Conservation (phyloP, 2,888 invertebrate species). For the Agrilus mali region DNA sequence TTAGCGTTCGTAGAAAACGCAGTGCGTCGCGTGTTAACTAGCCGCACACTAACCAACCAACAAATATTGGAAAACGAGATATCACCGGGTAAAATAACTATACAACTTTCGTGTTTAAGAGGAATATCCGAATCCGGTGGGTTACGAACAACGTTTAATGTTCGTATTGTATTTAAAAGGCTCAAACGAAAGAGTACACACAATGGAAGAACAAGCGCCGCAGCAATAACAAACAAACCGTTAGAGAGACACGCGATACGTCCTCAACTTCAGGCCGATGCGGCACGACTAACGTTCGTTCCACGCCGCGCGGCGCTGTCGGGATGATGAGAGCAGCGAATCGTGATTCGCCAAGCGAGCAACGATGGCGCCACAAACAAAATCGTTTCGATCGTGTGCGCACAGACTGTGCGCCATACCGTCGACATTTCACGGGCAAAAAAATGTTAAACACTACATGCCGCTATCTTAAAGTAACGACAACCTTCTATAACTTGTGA, state of each 20-base stretch:
- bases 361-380: conserved; percentile 22
- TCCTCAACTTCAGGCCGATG: conserved; percentile 20
- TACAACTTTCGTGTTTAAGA: no score
- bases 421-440: no score
- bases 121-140: no score
- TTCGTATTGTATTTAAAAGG: no score
- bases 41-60: not conserved
- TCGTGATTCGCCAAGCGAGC: conserved; percentile 19
- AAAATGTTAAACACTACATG: no score
- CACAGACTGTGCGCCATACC: conserved; percentile 15
- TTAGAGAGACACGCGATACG: not conserved
- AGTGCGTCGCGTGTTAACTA: conserved; percentile 14
- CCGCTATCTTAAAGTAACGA: no score
- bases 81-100: not conserved
- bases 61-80: not conserved
- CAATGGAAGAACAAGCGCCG: not conserved
- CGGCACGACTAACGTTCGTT: conserved; percentile 25
- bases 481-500: no score
- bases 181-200: not conserved
- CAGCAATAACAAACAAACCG: not conserved
- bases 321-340: conserved; percentile 10
- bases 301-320: conserved; percentile 8
- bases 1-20: conserved; percentile 13
- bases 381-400: conserved; percentile 29
- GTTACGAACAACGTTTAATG: no score